A percentile compares a stretch with the other conserved stretches of the same genome.
These are phyloP conservation scores for Procambarus virginalis DNA, from an alignment of 1,140 invertebrate genomes.

Conservation along the genomic window DNA sequence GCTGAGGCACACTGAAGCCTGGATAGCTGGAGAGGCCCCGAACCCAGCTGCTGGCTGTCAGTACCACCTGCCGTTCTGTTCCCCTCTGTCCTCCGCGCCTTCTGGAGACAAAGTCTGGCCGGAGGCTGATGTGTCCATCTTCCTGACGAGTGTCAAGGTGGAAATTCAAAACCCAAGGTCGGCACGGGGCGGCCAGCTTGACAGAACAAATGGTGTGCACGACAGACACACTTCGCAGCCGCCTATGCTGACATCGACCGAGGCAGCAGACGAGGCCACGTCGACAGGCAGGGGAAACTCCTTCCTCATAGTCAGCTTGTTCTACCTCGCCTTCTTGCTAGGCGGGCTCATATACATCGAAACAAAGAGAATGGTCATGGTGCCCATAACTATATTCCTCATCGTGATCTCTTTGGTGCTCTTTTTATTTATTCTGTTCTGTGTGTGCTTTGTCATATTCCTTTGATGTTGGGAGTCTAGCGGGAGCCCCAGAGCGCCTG, in stretches of 20 bases:
- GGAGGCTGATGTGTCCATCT: background rate
- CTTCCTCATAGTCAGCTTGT: conserved; percentile 24
- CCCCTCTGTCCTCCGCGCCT: background rate
- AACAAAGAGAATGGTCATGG: conserved; percentile 63
- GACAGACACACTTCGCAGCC: background rate
- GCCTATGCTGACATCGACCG: background rate
- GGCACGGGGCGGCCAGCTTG: too few relatives aligned
- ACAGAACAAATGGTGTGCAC: background rate
- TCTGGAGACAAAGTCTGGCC: background rate
- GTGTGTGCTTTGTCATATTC: conserved; percentile 70
- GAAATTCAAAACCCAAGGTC: background rate
- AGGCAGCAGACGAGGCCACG: background rate
- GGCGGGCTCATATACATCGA: conserved; percentile 55
- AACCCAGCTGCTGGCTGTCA: background rate
- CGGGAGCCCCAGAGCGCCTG: conserved; percentile 1
- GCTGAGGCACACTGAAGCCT: conserved; percentile 31
- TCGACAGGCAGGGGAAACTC: conserved; percentile 26
- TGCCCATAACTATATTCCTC: conserved; percentile 68
- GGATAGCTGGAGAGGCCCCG: background rate
- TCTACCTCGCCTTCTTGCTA: conserved; percentile 47
- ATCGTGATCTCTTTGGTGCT: conserved; percentile 68
- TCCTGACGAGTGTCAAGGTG: conserved; percentile 3
- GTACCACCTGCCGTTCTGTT: background rate
- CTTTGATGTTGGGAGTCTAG: conserved; percentile 63
- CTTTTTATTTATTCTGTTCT: conserved; percentile 69